Conservation (phyloP, 2,888 invertebrate species). For the Anoplius nigerrimus region DNA sequence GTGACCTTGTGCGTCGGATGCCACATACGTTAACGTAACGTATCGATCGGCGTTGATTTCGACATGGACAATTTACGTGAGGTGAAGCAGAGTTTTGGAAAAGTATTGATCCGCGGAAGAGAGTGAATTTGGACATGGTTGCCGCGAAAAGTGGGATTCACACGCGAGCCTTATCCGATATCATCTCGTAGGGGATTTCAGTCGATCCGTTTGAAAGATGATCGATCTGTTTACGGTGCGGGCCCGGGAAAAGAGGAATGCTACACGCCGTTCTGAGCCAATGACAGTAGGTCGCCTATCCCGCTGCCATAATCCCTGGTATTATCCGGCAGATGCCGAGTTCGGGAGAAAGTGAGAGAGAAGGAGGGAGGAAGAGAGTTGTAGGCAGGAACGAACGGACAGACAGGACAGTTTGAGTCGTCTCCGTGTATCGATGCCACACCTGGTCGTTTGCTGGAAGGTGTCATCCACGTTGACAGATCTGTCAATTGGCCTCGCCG, state of each 20-base stretch:
- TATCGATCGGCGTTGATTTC: no score
- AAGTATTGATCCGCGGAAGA: no score
- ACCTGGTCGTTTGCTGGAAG: slow-evolving; percentile 65
- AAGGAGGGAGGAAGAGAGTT: slow-evolving; percentile 21
- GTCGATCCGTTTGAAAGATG: slow-evolving; percentile 73
- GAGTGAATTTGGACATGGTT: no score
- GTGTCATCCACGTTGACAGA: slow-evolving; percentile 73
- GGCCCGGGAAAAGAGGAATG: slow-evolving; percentile 45
- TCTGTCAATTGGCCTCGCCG: slow-evolving; percentile 69
- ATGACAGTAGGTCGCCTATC: slow-evolving; percentile 53
- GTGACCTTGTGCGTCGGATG: no score
- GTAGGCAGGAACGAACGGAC: slow-evolving; percentile 15
- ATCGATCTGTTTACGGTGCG: slow-evolving; percentile 73
- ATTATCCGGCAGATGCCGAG: slow-evolving; percentile 72
- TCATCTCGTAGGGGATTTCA: slow-evolving; percentile 47
- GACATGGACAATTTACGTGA: no score
- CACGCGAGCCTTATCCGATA: slow-evolving; percentile 39
- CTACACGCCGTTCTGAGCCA: slow-evolving; percentile 40
- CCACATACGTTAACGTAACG: no score
- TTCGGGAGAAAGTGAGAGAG: slow-evolving; percentile 31
- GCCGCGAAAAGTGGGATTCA: slow-evolving; percentile 18
- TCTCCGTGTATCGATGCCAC: slow-evolving; percentile 56
- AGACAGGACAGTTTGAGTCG: slow-evolving; percentile 53
- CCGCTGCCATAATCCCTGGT: slow-evolving; percentile 69
- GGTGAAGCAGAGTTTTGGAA: no score